These are phyloP conservation scores for Alosa sapidissima DNA, from an alignment of 2,797 vertebrate genomes.

Conservation along the genomic window DNA sequence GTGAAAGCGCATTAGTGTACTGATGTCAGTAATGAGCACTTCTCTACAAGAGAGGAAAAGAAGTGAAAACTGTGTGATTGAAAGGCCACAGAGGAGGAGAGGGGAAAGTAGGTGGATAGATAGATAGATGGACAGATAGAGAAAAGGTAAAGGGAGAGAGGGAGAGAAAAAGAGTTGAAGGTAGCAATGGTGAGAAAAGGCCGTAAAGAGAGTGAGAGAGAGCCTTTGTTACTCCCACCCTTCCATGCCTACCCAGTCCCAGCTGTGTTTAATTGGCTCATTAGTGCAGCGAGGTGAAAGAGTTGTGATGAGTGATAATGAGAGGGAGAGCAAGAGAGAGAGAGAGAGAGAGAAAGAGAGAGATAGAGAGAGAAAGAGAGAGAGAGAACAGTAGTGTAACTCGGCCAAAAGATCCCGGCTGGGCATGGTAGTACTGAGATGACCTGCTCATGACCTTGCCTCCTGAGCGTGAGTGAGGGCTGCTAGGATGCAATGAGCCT, in stretches of 20 bases:
- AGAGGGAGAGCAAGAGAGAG: background rate
- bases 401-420: background rate
- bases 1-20: background rate
- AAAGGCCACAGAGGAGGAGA: background rate
- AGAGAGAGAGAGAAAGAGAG: background rate
- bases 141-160: background rate
- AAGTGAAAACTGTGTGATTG: background rate
- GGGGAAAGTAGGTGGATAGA: background rate
- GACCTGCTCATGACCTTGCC: background rate
- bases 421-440: background rate
- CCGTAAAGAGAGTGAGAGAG: background rate
- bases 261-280: constrained; percentile 19
- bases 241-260: background rate
- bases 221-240: background rate
- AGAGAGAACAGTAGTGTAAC: background rate
- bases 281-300: constrained; percentile 10
- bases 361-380: background rate
- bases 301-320: background rate
- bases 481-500: background rate
- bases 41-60: background rate
- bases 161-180: background rate
- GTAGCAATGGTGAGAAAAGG: background rate
- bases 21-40: constrained; percentile 13
- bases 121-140: background rate
- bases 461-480: background rate